Conservation (phyloP, 2,797 vertebrate genomes). For the Aselliscus stoliczkanus region DNA sequence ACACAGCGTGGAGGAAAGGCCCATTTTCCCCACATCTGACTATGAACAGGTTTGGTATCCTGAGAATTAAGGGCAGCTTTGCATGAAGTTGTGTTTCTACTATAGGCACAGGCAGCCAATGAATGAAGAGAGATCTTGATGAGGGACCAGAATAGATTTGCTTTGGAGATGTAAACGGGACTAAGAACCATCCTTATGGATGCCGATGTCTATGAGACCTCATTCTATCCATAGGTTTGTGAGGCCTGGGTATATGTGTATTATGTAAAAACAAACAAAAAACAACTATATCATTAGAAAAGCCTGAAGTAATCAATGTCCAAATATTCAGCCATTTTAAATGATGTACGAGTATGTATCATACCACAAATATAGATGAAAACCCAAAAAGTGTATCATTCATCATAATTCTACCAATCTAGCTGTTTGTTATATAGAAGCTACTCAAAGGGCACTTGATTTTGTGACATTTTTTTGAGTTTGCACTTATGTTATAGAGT, state of each 20-base stretch:
- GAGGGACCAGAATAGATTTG: neutral
- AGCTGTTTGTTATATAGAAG: neutral
- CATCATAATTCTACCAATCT: neutral
- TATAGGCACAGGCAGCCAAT: rapidly evolving
- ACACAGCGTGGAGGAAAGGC: neutral
- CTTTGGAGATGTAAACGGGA: neutral
- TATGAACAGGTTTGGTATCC: neutral
- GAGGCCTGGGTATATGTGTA: neutral
- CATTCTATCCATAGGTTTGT: neutral
- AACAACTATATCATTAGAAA: neutral
- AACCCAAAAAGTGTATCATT: neutral
- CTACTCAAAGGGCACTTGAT: neutral
- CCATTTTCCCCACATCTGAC: neutral
- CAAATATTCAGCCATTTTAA: neutral
- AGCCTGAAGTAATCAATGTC: neutral
- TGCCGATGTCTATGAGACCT: neutral
- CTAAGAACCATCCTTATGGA: neutral
- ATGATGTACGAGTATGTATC: neutral
- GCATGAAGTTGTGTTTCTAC: neutral
- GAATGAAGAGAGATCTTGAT: neutral
- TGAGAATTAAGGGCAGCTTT: neutral
- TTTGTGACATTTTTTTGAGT: neutral
- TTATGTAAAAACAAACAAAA: neutral
- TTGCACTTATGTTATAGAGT: neutral
- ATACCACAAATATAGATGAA: neutral